Conservation (phyloP, 2,888 invertebrate species). For the Lasioglossum leucozonium region DNA sequence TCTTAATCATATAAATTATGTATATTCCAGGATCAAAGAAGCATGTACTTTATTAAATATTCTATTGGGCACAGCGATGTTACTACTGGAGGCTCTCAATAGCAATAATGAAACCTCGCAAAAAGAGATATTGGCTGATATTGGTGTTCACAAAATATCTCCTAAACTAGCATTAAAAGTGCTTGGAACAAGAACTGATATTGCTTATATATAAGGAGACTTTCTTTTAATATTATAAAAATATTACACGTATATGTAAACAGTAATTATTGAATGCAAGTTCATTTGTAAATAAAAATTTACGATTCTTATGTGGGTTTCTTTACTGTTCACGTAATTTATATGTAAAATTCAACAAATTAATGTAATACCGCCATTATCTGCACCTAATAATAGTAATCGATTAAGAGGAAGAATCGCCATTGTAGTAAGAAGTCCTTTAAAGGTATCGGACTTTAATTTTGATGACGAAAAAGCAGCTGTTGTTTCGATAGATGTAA, state of each 20-base stretch:
- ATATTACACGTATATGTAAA: conserved; percentile 4
- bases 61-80: conserved; percentile 91
- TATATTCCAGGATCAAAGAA: conserved; percentile 89
- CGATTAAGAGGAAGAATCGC: conserved; percentile 95
- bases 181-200: conserved; percentile 87
- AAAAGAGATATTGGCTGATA: conserved; percentile 86
- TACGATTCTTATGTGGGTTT: conserved; percentile 18
- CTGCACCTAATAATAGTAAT: conserved; percentile 95
- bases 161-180: conserved; percentile 86
- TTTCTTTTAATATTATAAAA: not conserved
- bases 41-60: conserved; percentile 91
- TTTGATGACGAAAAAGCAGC: conserved; percentile 93
- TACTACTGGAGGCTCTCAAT: conserved; percentile 89
- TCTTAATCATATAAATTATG: not conserved
- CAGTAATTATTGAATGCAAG: not conserved
- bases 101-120: conserved; percentile 85
- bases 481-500: conserved; percentile 89
- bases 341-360: conserved; percentile 87
- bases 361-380: conserved; percentile 94
- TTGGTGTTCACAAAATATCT: conserved; percentile 86
- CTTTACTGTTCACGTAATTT: not conserved
- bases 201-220: conserved; percentile 83
- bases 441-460: conserved; percentile 94
- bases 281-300: conserved; percentile 31
- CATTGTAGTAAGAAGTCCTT: conserved; percentile 96